A percentile compares a stretch with the other conserved stretches of the same genome.
Evolutionary conservation across 2,797 vertebrate species (phyloP).

Genomic region (Selene dorsalis): DNA sequence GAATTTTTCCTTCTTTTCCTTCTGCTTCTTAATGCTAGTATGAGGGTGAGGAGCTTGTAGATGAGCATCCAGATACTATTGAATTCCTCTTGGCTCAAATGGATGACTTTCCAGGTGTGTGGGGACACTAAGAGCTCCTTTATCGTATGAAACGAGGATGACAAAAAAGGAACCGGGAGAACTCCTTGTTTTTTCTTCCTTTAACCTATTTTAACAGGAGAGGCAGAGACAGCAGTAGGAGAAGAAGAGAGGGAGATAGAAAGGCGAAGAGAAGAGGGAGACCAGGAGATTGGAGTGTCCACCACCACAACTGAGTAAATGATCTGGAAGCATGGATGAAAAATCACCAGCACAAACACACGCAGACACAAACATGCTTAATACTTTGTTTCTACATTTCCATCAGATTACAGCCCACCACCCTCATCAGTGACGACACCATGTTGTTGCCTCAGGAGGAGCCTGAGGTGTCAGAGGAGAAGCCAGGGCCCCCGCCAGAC

Average conservation of each 20-base stretch:
- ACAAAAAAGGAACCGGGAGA: background rate
- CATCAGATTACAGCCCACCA: conserved; percentile 69
- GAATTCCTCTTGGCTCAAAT: conserved; percentile 74
- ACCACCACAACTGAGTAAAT: conserved; percentile 72
- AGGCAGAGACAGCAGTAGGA: conserved; percentile 18
- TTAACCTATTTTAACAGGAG: conserved; percentile 32
- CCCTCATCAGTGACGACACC: conserved; percentile 55
- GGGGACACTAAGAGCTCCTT: background rate
- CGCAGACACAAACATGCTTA: background rate
- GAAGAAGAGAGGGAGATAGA: conserved; percentile 50
- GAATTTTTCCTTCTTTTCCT: background rate
- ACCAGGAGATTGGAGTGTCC: conserved; percentile 18
- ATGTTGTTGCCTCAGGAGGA: conserved; percentile 62
- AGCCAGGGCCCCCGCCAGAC: conserved; percentile 37
- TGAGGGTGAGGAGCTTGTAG: conserved; percentile 75
- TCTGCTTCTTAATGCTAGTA: conserved; percentile 69
- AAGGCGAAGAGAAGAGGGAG: conserved; percentile 30
- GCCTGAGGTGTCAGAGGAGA: conserved; percentile 21
- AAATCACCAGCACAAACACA: background rate
- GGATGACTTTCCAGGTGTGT: conserved; percentile 74
- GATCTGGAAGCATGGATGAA: background rate
- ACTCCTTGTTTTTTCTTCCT: background rate
- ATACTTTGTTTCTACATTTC: background rate
- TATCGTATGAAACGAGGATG: background rate
- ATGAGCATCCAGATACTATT: conserved; percentile 59